These are phyloP conservation scores for Pionites leucogaster DNA, from an alignment of 2,113 vertebrate genomes.

Conservation along the genomic window DNA sequence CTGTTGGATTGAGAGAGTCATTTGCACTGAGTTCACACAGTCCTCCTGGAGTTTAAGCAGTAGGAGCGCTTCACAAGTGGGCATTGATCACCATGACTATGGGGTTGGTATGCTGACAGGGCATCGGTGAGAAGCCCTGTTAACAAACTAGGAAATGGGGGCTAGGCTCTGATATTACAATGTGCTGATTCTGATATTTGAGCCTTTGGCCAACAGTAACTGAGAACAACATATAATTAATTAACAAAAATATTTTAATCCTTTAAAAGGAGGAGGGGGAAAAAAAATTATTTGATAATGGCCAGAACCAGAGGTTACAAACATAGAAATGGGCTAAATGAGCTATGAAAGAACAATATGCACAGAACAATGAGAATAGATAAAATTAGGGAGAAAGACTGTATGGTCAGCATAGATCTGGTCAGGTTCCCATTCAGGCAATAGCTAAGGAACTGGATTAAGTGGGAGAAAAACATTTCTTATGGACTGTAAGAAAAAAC, in stretches of 20 bases:
- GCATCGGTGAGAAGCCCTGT: background rate
- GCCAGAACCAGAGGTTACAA: background rate
- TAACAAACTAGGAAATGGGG: background rate
- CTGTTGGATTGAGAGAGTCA: background rate
- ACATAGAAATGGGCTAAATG: background rate
- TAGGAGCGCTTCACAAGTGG: background rate
- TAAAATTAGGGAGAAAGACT: background rate
- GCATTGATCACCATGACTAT: background rate
- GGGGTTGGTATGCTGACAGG: accelerated
- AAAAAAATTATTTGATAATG: background rate
- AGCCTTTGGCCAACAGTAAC: background rate
- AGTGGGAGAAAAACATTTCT: background rate
- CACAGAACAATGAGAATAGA: background rate
- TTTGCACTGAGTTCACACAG: background rate
- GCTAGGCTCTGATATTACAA: background rate
- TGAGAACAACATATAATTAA: background rate
- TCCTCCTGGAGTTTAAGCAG: background rate
- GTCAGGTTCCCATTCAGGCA: background rate
- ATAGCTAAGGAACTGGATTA: background rate
- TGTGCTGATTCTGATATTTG: background rate
- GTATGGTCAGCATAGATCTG: background rate
- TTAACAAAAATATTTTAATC: background rate
- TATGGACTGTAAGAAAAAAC: background rate
- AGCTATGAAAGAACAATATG: background rate
- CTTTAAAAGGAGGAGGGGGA: background rate